Percentiles rank a stretch among this genome's conserved stretches.
Evolutionary conservation across 2,797 vertebrate genomes (phyloP).

Genomic region (Pogonophryne albipinna): DNA sequence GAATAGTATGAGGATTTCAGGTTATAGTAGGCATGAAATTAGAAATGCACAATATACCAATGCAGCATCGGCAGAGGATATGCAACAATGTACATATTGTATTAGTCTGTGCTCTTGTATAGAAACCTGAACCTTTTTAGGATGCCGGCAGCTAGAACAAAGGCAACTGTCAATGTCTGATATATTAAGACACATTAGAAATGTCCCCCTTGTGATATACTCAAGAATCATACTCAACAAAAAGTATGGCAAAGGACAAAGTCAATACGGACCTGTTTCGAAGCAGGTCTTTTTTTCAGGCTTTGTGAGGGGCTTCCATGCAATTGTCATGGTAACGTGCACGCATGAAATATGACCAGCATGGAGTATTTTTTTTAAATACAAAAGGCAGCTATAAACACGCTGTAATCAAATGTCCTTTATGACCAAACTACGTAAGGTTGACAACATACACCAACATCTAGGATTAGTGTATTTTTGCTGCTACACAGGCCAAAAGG

Average conservation of each 20-base stretch:
- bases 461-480: background rate
- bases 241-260: background rate
- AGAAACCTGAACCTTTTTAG: background rate
- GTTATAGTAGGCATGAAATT: background rate
- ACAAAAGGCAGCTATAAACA: background rate
- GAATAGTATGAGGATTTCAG: background rate
- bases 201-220: background rate
- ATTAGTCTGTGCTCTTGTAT: background rate
- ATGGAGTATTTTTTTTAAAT: too few relatives aligned
- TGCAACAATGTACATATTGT: slow-evolving; percentile 5
- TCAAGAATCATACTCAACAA: background rate
- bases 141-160: background rate
- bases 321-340: background rate
- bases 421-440: background rate
- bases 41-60: background rate
- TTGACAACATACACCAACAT: background rate
- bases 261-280: background rate
- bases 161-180: background rate
- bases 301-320: background rate
- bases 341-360: too few relatives aligned
- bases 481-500: background rate
- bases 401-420: background rate
- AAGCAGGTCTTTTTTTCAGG: too few relatives aligned
- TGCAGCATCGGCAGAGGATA: background rate
- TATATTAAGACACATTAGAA: background rate